Percentiles rank a stretch among this genome's conserved stretches.
phyloP scores from a whole-genome alignment of 2,797 vertebrate species.

The Cephalopachus bancanus region DNA sequence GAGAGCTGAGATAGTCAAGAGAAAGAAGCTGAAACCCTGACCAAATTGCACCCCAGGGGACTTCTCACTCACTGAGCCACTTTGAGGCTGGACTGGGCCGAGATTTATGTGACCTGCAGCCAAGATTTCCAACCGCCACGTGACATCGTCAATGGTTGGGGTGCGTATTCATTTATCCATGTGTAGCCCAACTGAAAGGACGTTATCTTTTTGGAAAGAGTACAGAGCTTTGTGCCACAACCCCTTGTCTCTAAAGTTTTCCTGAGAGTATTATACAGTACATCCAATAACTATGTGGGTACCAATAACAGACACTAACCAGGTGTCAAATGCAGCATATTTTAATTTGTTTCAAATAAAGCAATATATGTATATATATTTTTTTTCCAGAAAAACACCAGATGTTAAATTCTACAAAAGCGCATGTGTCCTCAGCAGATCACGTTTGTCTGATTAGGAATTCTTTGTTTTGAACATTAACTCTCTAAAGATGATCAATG shows the following conservation, averaged over 20 bases:
- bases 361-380: slow-evolving; percentile 82
- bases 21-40: background rate
- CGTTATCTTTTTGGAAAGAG: background rate
- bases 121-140: background rate
- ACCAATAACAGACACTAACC: slow-evolving; percentile 45
- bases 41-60: background rate
- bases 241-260: background rate
- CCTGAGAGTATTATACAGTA: background rate
- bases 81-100: background rate
- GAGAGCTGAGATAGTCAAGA: background rate
- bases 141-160: background rate
- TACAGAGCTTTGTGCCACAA: background rate
- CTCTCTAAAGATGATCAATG: slow-evolving; percentile 83
- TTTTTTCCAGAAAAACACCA: slow-evolving; percentile 85
- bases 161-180: background rate
- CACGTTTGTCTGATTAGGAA: slow-evolving; percentile 81
- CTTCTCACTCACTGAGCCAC: background rate
- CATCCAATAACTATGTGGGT: background rate
- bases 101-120: background rate
- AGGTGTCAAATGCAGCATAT: slow-evolving; percentile 86
- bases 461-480: slow-evolving; percentile 81
- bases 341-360: slow-evolving; percentile 87
- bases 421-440: slow-evolving; percentile 85
- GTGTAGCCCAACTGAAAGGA: background rate
- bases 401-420: slow-evolving; percentile 85